A percentile compares a stretch with the other conserved stretches of the same genome.
These are phyloP conservation scores for Himalopsyche tibetana DNA, from an alignment of 2,888 invertebrate species.

Conservation along the genomic window DNA sequence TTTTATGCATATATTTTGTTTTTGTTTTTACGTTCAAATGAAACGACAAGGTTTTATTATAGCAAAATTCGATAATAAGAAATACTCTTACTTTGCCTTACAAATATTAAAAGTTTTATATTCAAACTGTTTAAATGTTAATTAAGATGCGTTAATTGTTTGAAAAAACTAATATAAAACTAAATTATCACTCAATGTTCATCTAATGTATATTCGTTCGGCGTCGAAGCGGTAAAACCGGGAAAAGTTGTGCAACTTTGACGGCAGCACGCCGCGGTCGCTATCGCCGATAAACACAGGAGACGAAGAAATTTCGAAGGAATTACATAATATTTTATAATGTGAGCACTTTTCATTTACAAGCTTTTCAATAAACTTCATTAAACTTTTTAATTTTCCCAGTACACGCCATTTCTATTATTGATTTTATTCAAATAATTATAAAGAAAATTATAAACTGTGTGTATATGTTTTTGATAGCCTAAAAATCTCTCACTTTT, in stretches of 20 bases:
- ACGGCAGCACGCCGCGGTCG: background rate
- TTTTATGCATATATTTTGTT: too few relatives aligned
- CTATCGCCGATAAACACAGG: background rate
- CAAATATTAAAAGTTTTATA: too few relatives aligned
- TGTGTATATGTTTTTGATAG: too few relatives aligned
- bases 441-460: too few relatives aligned
- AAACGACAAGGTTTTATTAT: too few relatives aligned
- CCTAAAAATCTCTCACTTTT: too few relatives aligned
- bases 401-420: background rate
- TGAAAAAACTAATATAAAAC: background rate
- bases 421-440: too few relatives aligned
- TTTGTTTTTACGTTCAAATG: too few relatives aligned
- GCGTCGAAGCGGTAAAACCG: slow-evolving; percentile 28
- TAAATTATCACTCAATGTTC: slow-evolving; percentile 4
- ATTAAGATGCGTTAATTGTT: too few relatives aligned
- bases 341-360: slow-evolving; percentile 5
- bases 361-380: slow-evolving; percentile 1
- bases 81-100: too few relatives aligned
- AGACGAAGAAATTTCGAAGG: background rate
- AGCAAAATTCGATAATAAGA: too few relatives aligned
- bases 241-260: slow-evolving; percentile 39
- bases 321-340: background rate
- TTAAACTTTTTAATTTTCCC: background rate
- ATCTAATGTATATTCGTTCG: background rate
- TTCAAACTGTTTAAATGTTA: too few relatives aligned